phyloP scores from a whole-genome alignment of 2,113 vertebrate genomes.

The Silurus glanis region DNA sequence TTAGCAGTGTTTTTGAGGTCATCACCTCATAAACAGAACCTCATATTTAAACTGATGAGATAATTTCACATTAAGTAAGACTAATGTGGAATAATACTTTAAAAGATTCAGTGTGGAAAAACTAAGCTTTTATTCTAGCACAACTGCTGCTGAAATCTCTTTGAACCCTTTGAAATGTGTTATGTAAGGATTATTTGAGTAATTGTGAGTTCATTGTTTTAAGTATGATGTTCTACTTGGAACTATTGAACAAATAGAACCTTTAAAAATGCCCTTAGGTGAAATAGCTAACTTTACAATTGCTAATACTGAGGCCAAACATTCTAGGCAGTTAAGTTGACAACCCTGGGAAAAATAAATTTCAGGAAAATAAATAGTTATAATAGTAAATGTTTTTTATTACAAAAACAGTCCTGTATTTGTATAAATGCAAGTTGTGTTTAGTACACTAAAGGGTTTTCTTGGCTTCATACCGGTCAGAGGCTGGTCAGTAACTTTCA shows the following conservation, averaged over 20 bases:
- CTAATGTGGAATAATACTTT: too few relatives aligned
- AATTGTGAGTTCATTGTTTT: background rate
- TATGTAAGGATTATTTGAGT: background rate
- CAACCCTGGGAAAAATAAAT: background rate
- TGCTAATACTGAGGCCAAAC: background rate
- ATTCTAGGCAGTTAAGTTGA: background rate
- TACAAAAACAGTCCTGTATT: background rate
- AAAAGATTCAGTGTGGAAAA: too few relatives aligned
- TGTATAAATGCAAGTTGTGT: background rate
- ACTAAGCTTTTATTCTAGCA: too few relatives aligned
- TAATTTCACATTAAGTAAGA: too few relatives aligned
- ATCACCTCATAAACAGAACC: background rate
- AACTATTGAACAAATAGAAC: background rate
- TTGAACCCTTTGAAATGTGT: background rate
- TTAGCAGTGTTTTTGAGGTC: too few relatives aligned
- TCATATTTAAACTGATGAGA: too few relatives aligned
- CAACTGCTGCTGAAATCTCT: too few relatives aligned
- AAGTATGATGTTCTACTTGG: background rate
- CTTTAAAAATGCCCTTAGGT: background rate
- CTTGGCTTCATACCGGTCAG: conserved; percentile 58
- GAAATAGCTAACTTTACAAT: background rate
- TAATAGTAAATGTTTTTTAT: background rate
- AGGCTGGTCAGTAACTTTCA: conserved; percentile 77
- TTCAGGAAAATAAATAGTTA: too few relatives aligned
- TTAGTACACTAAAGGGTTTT: conserved; percentile 53